These are phyloP conservation scores for Chaetops frenatus DNA, from an alignment of 2,113 vertebrate genomes.

Conservation along the genomic window DNA sequence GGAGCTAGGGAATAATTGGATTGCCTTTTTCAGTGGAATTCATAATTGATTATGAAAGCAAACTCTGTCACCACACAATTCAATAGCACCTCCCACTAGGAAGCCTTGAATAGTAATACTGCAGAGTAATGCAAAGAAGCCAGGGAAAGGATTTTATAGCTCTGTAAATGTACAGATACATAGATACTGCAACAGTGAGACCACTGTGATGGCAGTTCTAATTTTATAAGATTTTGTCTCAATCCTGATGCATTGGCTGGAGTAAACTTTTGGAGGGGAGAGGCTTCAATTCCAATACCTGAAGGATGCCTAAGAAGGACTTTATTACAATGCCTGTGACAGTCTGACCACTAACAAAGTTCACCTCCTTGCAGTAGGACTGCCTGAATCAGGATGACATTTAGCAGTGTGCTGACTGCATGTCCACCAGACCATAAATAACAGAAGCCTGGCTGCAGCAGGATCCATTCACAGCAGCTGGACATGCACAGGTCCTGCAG, in stretches of 20 bases:
- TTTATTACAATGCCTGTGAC: not conserved
- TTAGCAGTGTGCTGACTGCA: not conserved
- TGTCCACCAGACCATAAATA: not conserved
- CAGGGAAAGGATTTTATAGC: not conserved
- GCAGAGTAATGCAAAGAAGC: not conserved
- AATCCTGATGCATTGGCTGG: not conserved
- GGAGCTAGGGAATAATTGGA: conserved; percentile 3
- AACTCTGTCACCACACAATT: not conserved
- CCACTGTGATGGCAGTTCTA: not conserved
- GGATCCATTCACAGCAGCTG: not conserved
- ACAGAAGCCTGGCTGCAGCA: not conserved
- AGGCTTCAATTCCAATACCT: not conserved
- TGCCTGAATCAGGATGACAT: not conserved
- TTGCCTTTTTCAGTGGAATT: conserved; percentile 27
- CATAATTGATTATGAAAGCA: conserved; percentile 27
- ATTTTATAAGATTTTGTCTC: not conserved
- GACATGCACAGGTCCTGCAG: not conserved
- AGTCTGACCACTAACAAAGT: not conserved
- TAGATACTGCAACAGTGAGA: not conserved
- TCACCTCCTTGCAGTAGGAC: not conserved
- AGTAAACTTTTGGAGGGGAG: not conserved
- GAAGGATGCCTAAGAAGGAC: not conserved
- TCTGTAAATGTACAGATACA: not conserved
- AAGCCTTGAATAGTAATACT: not conserved
- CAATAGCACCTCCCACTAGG: not conserved